Base-by-base conservation (phyloP, 2,113 vertebrate species). In the Plectropomus leopardus region DNA sequence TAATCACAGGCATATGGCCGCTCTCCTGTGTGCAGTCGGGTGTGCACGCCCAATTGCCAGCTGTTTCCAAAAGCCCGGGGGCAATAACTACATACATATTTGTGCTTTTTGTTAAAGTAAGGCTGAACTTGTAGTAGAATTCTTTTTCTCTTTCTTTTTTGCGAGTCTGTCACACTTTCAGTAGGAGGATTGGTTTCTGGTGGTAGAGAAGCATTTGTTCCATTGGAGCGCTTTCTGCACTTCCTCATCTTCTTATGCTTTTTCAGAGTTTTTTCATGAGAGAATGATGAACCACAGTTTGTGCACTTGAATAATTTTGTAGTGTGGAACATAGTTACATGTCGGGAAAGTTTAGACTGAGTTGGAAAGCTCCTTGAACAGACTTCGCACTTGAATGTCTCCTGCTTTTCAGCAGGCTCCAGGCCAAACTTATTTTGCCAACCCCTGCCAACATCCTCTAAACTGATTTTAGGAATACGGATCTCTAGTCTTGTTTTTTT, bases 1-100 rank as follows among this genome's bases (percentile, higher is more conserved):
- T 76, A 63, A 1, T 88, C 86, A 74, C 95, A 96, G 2, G 75
- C 54, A 86, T 77, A 95, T 28, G 95, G 95, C 58, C 78, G 94
- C 72, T 95, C 95, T 26, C 95, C 94, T 24, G 94, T 95, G 85
- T 95, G 95, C 54, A 94, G 80, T 21, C 92, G 93, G 19, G 23
- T 83, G 77, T 95, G 95, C 14, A 92, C 32, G 0, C 13, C 42
- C 78, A 94, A 57, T 30, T 93, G 89, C 36, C 78, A 76, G 1
- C 5, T 68, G 16, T 45, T 80, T 79, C 64, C 82, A 84, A 95
- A 96, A 47, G 79, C 60, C 24, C 93, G 92, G 30, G 92, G 92
- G 64, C 95, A 96, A 57, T 84, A 94, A n/a, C 61, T 82, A 24
- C 95, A 96, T 1, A 58, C 7, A 40, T 83, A 90, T 63, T 91